phyloP scores from a whole-genome alignment of 2,888 invertebrate genomes.

The Chorisops tibialis region DNA sequence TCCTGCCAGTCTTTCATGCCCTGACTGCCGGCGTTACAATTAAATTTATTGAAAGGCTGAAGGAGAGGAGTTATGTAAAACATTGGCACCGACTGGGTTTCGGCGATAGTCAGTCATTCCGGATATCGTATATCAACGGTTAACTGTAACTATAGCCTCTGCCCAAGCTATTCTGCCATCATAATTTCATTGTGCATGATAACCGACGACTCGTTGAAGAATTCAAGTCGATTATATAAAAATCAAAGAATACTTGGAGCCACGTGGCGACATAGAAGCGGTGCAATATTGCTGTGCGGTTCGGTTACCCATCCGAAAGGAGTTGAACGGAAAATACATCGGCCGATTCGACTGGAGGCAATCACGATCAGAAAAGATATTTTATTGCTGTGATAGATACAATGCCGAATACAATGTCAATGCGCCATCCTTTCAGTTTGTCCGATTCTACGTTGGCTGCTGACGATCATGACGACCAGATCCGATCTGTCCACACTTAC shows the following conservation, averaged over 20 bases:
- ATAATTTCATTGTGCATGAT: slow-evolving; percentile 89
- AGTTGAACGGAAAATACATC: slow-evolving; percentile 73
- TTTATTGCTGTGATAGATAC: slow-evolving; percentile 48
- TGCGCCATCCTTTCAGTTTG: slow-evolving; percentile 59
- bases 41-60: too few relatives aligned
- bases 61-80: too few relatives aligned
- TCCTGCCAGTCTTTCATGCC: too few relatives aligned
- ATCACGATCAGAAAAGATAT: slow-evolving; percentile 52
- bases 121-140: too few relatives aligned
- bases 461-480: slow-evolving; percentile 55
- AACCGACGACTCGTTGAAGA: slow-evolving; percentile 81
- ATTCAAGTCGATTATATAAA: slow-evolving; percentile 83
- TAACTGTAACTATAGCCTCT: too few relatives aligned
- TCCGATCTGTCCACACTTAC: slow-evolving; percentile 58
- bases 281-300: slow-evolving; percentile 56
- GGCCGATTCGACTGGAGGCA: too few relatives aligned
- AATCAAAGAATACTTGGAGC: slow-evolving; percentile 89
- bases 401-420: slow-evolving; percentile 46
- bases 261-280: too few relatives aligned
- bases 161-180: slow-evolving; percentile 86
- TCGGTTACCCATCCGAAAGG: slow-evolving; percentile 71
- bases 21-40: too few relatives aligned
- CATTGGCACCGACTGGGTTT: too few relatives aligned
- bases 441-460: slow-evolving; percentile 78
- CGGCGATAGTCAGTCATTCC: slow-evolving; percentile 61